Conservation (phyloP, 2,888 invertebrate genomes). For the Coenonympha glycerion region DNA sequence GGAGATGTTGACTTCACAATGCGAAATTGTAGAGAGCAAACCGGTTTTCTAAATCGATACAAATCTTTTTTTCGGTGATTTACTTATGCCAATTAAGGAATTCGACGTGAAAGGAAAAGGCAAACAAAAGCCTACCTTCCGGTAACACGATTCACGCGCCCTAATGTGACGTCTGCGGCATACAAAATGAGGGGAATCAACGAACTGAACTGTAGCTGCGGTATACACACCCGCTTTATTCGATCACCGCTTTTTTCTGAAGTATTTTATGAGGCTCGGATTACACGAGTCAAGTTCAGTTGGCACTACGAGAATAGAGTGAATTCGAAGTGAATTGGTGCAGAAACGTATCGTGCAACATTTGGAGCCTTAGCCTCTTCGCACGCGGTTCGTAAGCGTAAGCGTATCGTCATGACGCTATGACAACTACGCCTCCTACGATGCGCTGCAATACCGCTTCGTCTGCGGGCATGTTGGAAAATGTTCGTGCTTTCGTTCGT, state of each 20-base stretch:
- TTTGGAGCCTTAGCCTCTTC: too few relatives aligned
- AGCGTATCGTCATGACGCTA: too few relatives aligned
- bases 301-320: not conserved
- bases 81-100: conserved; percentile 5
- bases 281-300: not conserved
- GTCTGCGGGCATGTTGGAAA: too few relatives aligned
- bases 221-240: conserved; percentile 5
- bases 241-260: conserved; percentile 5
- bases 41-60: too few relatives aligned
- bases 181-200: conserved; percentile 52
- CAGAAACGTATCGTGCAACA: too few relatives aligned
- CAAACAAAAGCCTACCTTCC: conserved; percentile 47
- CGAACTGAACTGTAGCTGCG: conserved; percentile 45
- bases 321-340: not conserved
- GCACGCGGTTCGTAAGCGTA: too few relatives aligned
- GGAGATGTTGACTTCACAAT: too few relatives aligned
- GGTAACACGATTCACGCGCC: conserved; percentile 33
- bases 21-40: too few relatives aligned
- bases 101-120: conserved; percentile 29
- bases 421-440: too few relatives aligned
- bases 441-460: too few relatives aligned
- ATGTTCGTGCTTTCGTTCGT: too few relatives aligned
- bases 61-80: not conserved
- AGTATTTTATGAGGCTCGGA: not conserved
- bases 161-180: conserved; percentile 30